A percentile compares a stretch with the other conserved stretches of the same genome.
phyloP scores from a whole-genome alignment of 2,888 invertebrate genomes.

The Syrista parreyssii region DNA sequence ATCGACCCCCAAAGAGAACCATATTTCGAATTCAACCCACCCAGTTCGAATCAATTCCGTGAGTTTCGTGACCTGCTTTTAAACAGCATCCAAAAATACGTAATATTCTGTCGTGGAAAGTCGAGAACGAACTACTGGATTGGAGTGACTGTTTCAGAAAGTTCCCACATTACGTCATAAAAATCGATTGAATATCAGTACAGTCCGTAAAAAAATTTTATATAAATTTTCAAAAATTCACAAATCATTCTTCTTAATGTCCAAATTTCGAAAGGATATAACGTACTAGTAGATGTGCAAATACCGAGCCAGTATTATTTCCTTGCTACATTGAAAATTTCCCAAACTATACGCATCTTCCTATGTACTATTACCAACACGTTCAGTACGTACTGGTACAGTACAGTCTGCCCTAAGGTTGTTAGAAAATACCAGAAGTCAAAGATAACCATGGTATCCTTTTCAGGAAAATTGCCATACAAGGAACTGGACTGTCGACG shows the following conservation, averaged over 20 bases:
- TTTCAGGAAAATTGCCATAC: neutral
- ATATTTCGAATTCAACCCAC: neutral
- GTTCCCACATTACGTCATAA: neutral
- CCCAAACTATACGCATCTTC: neutral
- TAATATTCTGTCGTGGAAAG: neutral
- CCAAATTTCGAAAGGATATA: too few relatives aligned
- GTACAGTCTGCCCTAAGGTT: neutral
- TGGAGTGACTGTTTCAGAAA: neutral
- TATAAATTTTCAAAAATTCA: neutral
- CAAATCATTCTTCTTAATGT: too few relatives aligned
- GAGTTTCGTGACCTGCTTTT: neutral
- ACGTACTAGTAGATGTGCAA: neutral
- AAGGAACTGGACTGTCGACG: neutral
- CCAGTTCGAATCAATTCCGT: neutral
- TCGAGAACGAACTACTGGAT: neutral
- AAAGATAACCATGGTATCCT: neutral
- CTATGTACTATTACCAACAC: neutral
- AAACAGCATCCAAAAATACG: neutral
- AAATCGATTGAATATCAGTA: neutral
- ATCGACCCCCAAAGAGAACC: neutral
- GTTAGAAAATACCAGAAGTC: neutral
- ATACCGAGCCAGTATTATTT: neutral
- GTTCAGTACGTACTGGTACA: neutral
- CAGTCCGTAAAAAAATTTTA: neutral
- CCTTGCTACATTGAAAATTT: neutral